Evolutionary conservation across 2,797 vertebrate species (phyloP), one percentile per base, ranked within the genome.

Genomic region (Xerus rutilus): DNA sequence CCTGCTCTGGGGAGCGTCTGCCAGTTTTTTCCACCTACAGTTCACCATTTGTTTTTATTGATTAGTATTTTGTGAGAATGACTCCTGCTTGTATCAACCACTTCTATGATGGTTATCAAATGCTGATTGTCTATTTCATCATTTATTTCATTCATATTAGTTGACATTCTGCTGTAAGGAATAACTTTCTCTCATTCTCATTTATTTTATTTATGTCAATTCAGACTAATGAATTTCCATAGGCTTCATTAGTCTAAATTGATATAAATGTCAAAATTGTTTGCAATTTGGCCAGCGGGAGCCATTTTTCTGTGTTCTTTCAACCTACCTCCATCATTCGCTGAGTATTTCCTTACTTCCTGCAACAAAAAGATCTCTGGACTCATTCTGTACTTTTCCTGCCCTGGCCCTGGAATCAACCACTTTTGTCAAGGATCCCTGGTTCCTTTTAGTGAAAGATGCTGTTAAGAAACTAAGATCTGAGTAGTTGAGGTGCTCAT

Each of bases 321-420:
- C 74, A 13, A 65, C 52, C 76, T 86, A 12, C 74, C 28, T 74
- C 59, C 28, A 14, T 91, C 83, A 45, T 83, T 82, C 43, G 28
- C 15, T 70, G 54, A 91, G 35, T 25, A 72, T 87, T 89, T 70
- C 30, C n/a, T 87, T 89, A 59, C 32, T 65, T 89, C 83, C 30
- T 49, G 39, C 45, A 77, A 32, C 57, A 93, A 79, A 86, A n/a
- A 76, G 30, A 74, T 77, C 86, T 93, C 95, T 62, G 72, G 30
- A 43, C 30, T 77, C 21, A 65, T 21, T 39, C 72, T 76, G 10
- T 49, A 49, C 39, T 82, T 64, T 14, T n/a, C 76, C 43, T 30
- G 23, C 4, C 28, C 76, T 17, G 49, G 59, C 6, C 81, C 52
- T 81, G 35, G 43, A 67, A 49, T 64, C 49, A 76, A 21, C 35